phyloP scores from a whole-genome alignment of 2,888 invertebrate genomes.

The Pheosia gnoma region DNA sequence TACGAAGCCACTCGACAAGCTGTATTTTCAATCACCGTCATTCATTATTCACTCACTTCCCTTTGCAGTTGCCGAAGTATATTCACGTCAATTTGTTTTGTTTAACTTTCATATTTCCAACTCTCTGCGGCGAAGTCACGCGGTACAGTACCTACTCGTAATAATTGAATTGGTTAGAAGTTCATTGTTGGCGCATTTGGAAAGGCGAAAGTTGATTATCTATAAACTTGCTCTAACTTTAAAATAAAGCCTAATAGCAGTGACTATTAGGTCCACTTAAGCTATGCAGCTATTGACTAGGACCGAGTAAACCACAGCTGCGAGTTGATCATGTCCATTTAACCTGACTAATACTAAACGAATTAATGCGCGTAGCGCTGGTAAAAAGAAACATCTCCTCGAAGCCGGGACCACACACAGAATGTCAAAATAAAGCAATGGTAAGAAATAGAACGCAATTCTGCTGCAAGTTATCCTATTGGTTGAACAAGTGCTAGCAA shows the following conservation, averaged over 20 bases:
- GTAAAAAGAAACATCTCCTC: too few species aligned
- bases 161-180: conserved; percentile 68
- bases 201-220: conserved; percentile 52
- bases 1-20: conserved; percentile 71
- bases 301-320: too few species aligned
- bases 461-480: too few species aligned
- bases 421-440: too few species aligned
- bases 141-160: conserved; percentile 67
- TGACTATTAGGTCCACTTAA: background rate
- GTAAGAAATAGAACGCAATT: too few species aligned
- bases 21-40: conserved; percentile 80
- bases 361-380: too few species aligned
- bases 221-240: conserved; percentile 13
- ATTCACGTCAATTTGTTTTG: conserved; percentile 76
- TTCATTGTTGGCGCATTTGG: conserved; percentile 53
- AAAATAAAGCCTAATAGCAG: conserved; percentile 14
- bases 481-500: too few species aligned
- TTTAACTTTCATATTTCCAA: conserved; percentile 80
- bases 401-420: too few species aligned
- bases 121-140: conserved; percentile 60
- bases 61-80: conserved; percentile 78
- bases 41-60: conserved; percentile 82
- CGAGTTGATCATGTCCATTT: too few species aligned
- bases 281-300: too few species aligned
- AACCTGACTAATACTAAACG: too few species aligned